Conservation (phyloP, 2,797 vertebrate species). For the Bufotes viridis region DNA sequence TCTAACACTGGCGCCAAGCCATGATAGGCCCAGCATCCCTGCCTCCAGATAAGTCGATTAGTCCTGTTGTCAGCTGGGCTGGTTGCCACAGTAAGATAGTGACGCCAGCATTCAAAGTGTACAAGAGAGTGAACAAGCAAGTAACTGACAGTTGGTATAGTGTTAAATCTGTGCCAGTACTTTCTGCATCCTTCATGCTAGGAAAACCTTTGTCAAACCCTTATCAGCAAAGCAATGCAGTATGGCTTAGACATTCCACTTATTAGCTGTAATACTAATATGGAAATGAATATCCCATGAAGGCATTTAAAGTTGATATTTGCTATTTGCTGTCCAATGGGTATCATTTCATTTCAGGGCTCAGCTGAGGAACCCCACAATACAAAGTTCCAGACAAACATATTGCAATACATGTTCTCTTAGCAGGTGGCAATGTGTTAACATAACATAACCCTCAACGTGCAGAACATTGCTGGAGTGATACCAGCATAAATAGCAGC, state of each 20-base stretch:
- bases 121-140: too few relatives aligned
- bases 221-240: not conserved
- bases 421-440: constrained; percentile 14
- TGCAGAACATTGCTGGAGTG: constrained; percentile 1
- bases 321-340: not conserved
- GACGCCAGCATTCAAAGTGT: too few relatives aligned
- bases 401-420: not conserved
- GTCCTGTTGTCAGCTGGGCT: too few relatives aligned
- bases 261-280: not conserved
- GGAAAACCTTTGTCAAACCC: not conserved
- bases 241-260: not conserved
- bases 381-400: not conserved
- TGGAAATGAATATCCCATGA: not conserved
- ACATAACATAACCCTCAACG: not conserved
- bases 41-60: too few relatives aligned
- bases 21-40: too few relatives aligned
- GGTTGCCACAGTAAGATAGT: too few relatives aligned
- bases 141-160: too few relatives aligned
- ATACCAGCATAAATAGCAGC: constrained; percentile 10
- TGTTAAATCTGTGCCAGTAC: too few relatives aligned
- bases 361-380: not conserved
- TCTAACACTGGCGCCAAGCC: too few relatives aligned
- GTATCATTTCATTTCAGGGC: not conserved
- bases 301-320: too few relatives aligned
- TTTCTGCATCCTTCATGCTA: not conserved